Conservation (phyloP, 64 coral and sea anemone genomes). For the Stichodactyla helianthus region DNA sequence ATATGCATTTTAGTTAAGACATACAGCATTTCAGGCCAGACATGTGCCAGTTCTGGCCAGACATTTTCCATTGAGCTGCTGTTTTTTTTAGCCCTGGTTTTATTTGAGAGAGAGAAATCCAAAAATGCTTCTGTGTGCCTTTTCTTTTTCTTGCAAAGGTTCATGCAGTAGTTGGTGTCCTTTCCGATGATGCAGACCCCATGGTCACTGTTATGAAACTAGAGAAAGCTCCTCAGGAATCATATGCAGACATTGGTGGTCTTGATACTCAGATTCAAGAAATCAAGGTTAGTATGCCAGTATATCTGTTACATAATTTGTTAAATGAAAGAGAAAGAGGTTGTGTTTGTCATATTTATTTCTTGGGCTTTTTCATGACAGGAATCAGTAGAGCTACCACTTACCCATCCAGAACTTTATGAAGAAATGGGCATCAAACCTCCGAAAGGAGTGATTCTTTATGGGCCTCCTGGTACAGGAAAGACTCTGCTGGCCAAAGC, state of each 20-base stretch:
- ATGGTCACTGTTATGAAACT: slow-evolving; percentile 99
- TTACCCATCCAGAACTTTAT: slow-evolving; percentile 94
- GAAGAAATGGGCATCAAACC: slow-evolving; percentile 99
- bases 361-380: not conserved
- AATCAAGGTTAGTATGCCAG: slow-evolving; percentile 71
- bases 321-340: too few species aligned
- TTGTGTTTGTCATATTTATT: not conserved
- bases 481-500: slow-evolving; percentile 97
- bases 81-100: too few species aligned
- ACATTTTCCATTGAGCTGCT: too few species aligned
- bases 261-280: slow-evolving; percentile 96
- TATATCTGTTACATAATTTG: too few species aligned
- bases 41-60: too few species aligned
- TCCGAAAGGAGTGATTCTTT: slow-evolving; percentile 93
- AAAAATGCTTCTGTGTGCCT: too few species aligned
- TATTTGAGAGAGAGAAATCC: too few species aligned
- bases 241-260: slow-evolving; percentile 98
- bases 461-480: slow-evolving; percentile 87
- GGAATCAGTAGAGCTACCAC: slow-evolving; percentile 94
- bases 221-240: slow-evolving; percentile 97
- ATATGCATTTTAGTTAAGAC: too few species aligned
- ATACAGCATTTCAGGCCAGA: too few species aligned
- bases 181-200: slow-evolving; percentile 94
- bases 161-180: slow-evolving; percentile 93
- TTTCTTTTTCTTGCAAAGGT: slow-evolving; percentile 31